Evolutionary conservation across 1,140 invertebrate genomes (phyloP).

Genomic region (Adelges cooleyi): DNA sequence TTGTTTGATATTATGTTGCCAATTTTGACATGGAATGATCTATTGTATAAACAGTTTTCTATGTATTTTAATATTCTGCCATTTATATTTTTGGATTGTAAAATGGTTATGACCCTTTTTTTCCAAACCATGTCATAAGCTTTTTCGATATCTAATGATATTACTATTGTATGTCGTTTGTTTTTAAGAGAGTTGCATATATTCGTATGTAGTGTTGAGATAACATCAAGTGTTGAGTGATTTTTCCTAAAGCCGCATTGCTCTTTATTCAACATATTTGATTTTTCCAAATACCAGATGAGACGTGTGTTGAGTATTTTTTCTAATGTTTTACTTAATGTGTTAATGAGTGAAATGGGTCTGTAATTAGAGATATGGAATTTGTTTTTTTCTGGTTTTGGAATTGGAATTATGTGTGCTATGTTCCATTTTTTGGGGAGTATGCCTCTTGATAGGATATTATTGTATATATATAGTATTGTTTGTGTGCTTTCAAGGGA

Average conservation of each 20-base stretch:
- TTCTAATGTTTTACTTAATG: neutral
- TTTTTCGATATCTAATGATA: conserved; percentile 12
- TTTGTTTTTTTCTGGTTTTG: conserved; percentile 10
- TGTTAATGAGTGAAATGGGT: conserved; percentile 1
- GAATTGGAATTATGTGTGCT: conserved; percentile 4
- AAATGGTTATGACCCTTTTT: neutral
- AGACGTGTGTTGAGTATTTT: conserved; percentile 20
- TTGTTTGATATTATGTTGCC: neutral
- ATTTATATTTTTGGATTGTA: neutral
- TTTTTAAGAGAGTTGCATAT: neutral
- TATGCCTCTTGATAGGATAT: neutral
- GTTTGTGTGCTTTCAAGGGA: neutral
- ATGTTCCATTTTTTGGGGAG: neutral
- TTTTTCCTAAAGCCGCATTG: conserved; percentile 1
- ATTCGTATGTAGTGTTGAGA: neutral
- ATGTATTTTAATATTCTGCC: neutral
- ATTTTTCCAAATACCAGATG: conserved; percentile 4
- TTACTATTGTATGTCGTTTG: neutral
- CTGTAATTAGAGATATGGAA: neutral
- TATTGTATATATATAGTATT: conserved; percentile 3
- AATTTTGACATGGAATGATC: conserved; percentile 14
- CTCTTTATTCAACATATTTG: neutral
- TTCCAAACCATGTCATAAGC: conserved; percentile 17
- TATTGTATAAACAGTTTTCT: neutral
- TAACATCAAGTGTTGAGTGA: conserved; percentile 8